Conservation (phyloP, 2,888 invertebrate species). For the Barypeithes pellucidus region DNA sequence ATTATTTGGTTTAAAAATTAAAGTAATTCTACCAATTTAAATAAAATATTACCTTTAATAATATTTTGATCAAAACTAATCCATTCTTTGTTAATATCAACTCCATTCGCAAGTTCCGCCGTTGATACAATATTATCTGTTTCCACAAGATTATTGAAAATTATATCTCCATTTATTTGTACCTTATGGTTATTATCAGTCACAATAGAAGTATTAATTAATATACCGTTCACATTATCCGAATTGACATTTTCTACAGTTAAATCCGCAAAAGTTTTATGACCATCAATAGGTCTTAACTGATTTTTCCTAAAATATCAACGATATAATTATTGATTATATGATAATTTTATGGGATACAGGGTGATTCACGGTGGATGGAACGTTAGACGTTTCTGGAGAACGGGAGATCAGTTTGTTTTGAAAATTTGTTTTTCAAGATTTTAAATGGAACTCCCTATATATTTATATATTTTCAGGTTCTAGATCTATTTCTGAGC, state of each 20-base stretch:
- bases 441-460: too few species aligned
- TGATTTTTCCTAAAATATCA: slow-evolving; percentile 59
- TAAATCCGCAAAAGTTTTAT: slow-evolving; percentile 64
- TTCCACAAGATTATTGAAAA: slow-evolving; percentile 58
- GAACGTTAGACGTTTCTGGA: too few species aligned
- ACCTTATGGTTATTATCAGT: slow-evolving; percentile 55
- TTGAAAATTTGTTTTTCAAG: too few species aligned
- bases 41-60: slow-evolving; percentile 54
- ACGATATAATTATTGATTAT: slow-evolving; percentile 5
- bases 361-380: too few species aligned
- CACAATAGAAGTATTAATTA: slow-evolving; percentile 58
- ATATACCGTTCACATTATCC: slow-evolving; percentile 61
- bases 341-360: too few species aligned
- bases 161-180: slow-evolving; percentile 62
- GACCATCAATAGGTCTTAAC: slow-evolving; percentile 57
- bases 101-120: slow-evolving; percentile 57
- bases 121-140: slow-evolving; percentile 56
- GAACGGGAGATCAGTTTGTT: too few species aligned
- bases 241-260: slow-evolving; percentile 62
- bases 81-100: slow-evolving; percentile 57
- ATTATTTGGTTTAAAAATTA: too few species aligned
- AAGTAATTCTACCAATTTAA: too few species aligned
- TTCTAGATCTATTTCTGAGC: too few species aligned
- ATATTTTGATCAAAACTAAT: slow-evolving; percentile 54
- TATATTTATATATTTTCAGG: too few species aligned